A percentile compares a stretch with the other conserved stretches of the same genome.
These are phyloP conservation scores for Oceanodroma leucorhoa DNA, from an alignment of 2,797 vertebrate species.

Conservation along the genomic window DNA sequence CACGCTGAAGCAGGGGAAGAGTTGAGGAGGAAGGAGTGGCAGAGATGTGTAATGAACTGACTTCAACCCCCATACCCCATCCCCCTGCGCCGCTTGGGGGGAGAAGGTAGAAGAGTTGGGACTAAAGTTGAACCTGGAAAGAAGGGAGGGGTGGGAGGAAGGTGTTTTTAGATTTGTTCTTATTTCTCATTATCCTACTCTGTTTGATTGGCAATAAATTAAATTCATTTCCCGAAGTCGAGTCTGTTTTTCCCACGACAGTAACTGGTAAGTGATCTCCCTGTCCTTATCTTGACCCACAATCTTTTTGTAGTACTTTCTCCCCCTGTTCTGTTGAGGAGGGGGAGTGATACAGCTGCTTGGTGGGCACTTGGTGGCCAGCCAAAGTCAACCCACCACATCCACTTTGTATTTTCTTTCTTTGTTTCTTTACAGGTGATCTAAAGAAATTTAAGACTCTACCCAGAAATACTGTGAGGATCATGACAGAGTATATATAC, in stretches of 20 bases:
- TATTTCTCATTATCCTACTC: background rate
- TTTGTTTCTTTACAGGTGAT: background rate
- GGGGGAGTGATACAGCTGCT: background rate
- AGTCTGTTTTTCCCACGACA: background rate
- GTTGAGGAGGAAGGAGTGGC: background rate
- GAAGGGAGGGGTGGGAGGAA: background rate
- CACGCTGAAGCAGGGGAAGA: background rate
- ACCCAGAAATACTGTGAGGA: background rate
- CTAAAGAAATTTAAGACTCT: background rate
- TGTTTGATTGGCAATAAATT: background rate
- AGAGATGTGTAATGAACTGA: background rate
- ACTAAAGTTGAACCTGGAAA: background rate
- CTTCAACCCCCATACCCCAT: background rate
- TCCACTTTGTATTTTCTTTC: background rate
- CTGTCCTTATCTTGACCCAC: background rate
- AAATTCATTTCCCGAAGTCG: rapidly evolving
- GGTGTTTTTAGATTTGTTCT: background rate
- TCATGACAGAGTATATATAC: no score
- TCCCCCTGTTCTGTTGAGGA: background rate
- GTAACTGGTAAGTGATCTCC: background rate
- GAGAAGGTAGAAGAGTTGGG: background rate
- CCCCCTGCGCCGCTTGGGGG: rapidly evolving
- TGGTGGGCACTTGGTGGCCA: background rate
- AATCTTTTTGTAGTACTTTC: background rate
- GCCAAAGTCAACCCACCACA: background rate